A percentile compares a stretch with the other conserved stretches of the same genome.
Conservation (phyloP, 2,888 invertebrate genomes). For the Vandiemenella viatica region DNA sequence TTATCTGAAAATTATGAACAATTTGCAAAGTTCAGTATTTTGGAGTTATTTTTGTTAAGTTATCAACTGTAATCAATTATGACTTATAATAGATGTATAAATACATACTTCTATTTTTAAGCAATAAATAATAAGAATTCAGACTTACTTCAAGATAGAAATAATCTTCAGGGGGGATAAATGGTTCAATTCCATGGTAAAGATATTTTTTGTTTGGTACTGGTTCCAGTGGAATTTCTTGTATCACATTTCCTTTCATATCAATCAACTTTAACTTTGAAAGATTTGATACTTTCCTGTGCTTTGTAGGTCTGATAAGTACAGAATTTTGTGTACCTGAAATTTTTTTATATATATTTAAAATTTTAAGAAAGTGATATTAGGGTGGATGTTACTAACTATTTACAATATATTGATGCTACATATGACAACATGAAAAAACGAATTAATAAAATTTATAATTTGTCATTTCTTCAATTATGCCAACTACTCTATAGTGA, state of each 20-base stretch:
- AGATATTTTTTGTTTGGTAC: slow-evolving; percentile 19
- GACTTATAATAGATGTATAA: not conserved
- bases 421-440: too few species aligned
- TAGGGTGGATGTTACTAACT: too few species aligned
- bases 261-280: slow-evolving; percentile 21
- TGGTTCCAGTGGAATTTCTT: slow-evolving; percentile 18
- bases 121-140: too few species aligned
- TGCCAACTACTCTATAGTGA: too few species aligned
- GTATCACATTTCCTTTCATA: slow-evolving; percentile 17
- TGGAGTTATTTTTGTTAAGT: not conserved
- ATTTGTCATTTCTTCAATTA: too few species aligned
- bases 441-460: too few species aligned
- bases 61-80: too few species aligned
- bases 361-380: not conserved
- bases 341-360: slow-evolving; percentile 4
- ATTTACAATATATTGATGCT: too few species aligned
- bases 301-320: slow-evolving; percentile 21
- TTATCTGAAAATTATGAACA: slow-evolving; percentile 33
- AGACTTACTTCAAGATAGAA: slow-evolving; percentile 51
- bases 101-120: too few species aligned
- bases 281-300: slow-evolving; percentile 20
- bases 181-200: slow-evolving; percentile 40
- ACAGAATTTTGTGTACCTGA: slow-evolving; percentile 22
- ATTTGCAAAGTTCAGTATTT: not conserved
- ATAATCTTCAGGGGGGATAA: slow-evolving; percentile 45